Base-by-base conservation (phyloP, 2,888 invertebrate species). In the Nesidiocoris tenuis region DNA sequence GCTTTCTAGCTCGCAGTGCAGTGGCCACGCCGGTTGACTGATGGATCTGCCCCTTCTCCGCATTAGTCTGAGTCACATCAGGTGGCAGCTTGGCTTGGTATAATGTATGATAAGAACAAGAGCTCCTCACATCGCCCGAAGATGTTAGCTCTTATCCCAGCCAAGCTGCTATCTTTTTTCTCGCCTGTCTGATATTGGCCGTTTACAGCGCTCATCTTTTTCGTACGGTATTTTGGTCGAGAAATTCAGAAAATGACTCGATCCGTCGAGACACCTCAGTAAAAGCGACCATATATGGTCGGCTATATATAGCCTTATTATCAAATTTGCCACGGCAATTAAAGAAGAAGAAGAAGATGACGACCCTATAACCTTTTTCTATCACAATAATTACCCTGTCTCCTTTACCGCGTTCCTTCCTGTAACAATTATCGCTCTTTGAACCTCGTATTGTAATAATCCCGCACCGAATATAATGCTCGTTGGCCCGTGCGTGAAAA, bases 21-120 rank as follows among this genome's bases (percentile, higher is more conserved):
- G 39, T 12, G 39, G 39, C 5, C 39, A 39, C 39, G 5, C 12
- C 39, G 39, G 12, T n/a, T 3, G 39, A 65, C 65, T 65, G 65
- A 65, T 65, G 65, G 65, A 65, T 65, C 65, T 25, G 39, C 65
- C 7, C 39, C 12, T 12, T 63, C 17, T 18, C 65, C 25, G 65
- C 39, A 65, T 65, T 65, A 65, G 39, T 65, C 65, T 16, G 25
- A 65, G 65, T 65, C 65, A 65, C 65, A 65, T 65, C 65, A 24
- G 39, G 65, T 39, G 65, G 25, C 65, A 24, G 17, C 24, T 18
- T 39, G 18, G 25, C 39, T 39, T 39, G 24, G 25, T 39, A 65
- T 65, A 65, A 65, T 65, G 23, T 65, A 65, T 65, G 65, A 65
- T 65, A 65, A 65, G 39, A 39, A 12, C 39, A 3, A 39, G 39